Evolutionary conservation across 1,140 invertebrate species (phyloP), one percentile per base, ranked within the genome.

Genomic region (Daktulosphaira vitifoliae): DNA sequence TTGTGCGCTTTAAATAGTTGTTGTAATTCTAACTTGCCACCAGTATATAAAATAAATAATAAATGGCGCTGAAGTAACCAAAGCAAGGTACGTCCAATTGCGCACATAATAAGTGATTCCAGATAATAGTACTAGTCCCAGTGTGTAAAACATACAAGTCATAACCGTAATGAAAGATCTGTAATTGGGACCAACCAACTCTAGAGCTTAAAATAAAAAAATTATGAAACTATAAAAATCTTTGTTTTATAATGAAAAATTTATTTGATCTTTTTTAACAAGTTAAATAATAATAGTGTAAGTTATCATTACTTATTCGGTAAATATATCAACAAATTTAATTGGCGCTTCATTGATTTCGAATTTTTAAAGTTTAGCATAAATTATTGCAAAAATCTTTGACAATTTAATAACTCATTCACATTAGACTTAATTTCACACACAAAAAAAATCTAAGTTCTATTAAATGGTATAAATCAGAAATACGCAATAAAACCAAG

Each of bases 151-250:
- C 26, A 90, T 82, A 69, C 90, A 92, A 0, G 88, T 92, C 83
- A 92, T 86, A 1, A 92, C 89, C 1, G 89, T 93, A 0, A 90
- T 87, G 74, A 91, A 92, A 1, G 90, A 92, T 68, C 92, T 79
- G 76, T 93, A 92, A 73, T 88, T 90, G 22, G 89, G 89, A 3
- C 90, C 89, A 16, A 93, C 90, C 25, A 94, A 73, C 77, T 95
- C 92, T 65, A 94, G 74, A 68, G 88, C 91, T 94, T 54, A 66
- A 44, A 51, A 5, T 4, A 20, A 38, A 7, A 11, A n/a, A n/a
- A n/a, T n/a, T n/a, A n/a, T n/a, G n/a, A n/a, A 9, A n/a, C n/a
- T 39, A 9, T 39, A 39, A n/a, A 39, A 39, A 9, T n/a, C 8
- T 39, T 39, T 39, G 8, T n/a, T 39, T 39, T 39, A 8, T 39